These are phyloP conservation scores for Venturia canescens DNA, from an alignment of 1,140 invertebrate species.

Conservation along the genomic window DNA sequence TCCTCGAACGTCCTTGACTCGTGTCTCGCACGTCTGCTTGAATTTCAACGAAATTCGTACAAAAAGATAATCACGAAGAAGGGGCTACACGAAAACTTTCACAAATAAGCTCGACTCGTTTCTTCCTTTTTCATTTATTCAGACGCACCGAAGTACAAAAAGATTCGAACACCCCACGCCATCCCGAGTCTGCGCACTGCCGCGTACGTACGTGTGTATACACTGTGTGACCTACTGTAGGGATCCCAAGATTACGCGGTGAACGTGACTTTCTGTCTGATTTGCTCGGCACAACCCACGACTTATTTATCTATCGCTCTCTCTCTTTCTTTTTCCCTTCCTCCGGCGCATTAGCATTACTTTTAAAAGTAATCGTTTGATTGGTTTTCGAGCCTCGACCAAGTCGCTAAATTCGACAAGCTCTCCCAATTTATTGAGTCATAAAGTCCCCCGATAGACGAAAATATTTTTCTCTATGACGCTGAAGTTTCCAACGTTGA, in stretches of 20 bases:
- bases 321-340: constrained; percentile 39
- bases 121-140: constrained; percentile 1
- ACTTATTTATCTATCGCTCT: constrained; percentile 24
- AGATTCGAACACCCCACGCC: neutral
- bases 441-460: too few species aligned
- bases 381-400: too few species aligned
- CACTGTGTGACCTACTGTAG: constrained; percentile 46
- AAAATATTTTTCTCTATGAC: too few species aligned
- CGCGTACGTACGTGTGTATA: neutral
- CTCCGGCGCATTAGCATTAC: neutral
- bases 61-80: neutral
- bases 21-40: neutral
- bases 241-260: constrained; percentile 59
- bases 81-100: too few species aligned
- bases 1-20: neutral
- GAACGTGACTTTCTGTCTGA: constrained; percentile 63
- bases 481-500: too few species aligned
- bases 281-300: constrained; percentile 52
- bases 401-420: too few species aligned
- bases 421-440: too few species aligned
- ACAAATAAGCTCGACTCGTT: too few species aligned
- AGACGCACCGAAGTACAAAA: neutral
- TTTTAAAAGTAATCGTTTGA: neutral
- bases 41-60: neutral
- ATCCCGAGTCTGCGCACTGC: neutral